A percentile compares a stretch with the other conserved stretches of the same genome.
Evolutionary conservation across 2,797 vertebrate genomes (phyloP).

Genomic region (Chelidonichthys spinosus): DNA sequence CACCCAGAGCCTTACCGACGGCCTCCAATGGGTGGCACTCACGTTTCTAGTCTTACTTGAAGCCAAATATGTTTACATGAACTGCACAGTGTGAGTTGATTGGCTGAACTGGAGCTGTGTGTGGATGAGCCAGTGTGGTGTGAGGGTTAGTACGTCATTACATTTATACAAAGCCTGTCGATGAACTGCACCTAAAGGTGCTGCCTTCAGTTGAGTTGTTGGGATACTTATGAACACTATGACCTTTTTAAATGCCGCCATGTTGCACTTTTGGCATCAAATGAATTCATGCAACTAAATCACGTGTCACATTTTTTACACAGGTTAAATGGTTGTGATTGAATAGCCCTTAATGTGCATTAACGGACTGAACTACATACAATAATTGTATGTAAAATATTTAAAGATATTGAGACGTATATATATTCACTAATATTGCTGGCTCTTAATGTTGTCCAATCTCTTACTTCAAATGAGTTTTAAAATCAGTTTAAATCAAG

Average conservation of each 20-base stretch:
- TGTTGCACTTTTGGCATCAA: not conserved
- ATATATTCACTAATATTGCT: not conserved
- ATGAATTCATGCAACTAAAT: slow-evolving; percentile 2
- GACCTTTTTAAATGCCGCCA: not conserved
- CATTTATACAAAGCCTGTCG: slow-evolving; percentile 15
- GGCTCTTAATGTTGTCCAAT: not conserved
- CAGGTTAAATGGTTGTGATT: not conserved
- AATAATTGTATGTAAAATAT: not conserved
- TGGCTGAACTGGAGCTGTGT: not conserved
- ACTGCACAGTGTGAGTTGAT: not conserved
- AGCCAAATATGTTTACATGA: slow-evolving; percentile 66
- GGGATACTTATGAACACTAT: not conserved
- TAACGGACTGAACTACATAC: not conserved
- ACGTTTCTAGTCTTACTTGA: slow-evolving; percentile 59
- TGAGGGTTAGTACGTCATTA: slow-evolving; percentile 6
- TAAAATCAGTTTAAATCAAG: not conserved
- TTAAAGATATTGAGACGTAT: not conserved
- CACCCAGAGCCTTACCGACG: slow-evolving; percentile 61
- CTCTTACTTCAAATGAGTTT: not conserved
- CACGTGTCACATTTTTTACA: slow-evolving; percentile 10
- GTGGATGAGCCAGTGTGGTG: not conserved
- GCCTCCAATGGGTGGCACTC: not conserved
- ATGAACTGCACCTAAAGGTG: not conserved
- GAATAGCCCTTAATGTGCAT: slow-evolving; percentile 7
- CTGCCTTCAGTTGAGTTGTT: not conserved